phyloP scores from a whole-genome alignment of 1,140 invertebrate species.

The Elysia chlorotica region DNA sequence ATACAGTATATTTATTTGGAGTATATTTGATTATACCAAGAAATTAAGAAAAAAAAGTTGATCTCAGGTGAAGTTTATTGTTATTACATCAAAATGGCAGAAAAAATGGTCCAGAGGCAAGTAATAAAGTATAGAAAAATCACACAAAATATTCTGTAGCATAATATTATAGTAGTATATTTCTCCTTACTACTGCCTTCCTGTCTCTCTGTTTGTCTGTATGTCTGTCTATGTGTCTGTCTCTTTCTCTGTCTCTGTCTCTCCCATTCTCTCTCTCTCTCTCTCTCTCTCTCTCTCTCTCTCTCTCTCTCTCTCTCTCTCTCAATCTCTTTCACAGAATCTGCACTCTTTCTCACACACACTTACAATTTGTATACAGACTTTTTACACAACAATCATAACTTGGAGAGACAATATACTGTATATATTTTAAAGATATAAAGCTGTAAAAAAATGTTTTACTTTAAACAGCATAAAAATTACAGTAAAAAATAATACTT shows the following conservation, averaged over 20 bases:
- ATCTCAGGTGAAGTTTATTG: not conserved
- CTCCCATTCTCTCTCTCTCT: conserved; percentile 6
- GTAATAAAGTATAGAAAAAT: too few relatives aligned
- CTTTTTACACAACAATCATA: too few relatives aligned
- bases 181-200: not conserved
- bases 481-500: too few relatives aligned
- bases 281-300: conserved; percentile 1
- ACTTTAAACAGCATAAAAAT: too few relatives aligned
- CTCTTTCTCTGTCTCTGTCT: not conserved
- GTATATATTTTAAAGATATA: too few relatives aligned
- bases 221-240: not conserved
- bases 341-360: too few relatives aligned
- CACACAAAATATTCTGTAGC: not conserved
- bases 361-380: too few relatives aligned
- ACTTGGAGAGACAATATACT: too few relatives aligned
- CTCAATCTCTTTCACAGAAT: too few relatives aligned
- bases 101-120: too few relatives aligned
- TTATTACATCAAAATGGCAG: not conserved
- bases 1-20: too few relatives aligned
- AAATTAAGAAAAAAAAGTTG: not conserved
- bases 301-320: not conserved
- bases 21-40: not conserved
- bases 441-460: too few relatives aligned
- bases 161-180: not conserved
- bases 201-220: conserved; percentile 1